These are phyloP conservation scores for Eulemur mongoz DNA, from an alignment of 2,797 vertebrate genomes.

Conservation along the genomic window DNA sequence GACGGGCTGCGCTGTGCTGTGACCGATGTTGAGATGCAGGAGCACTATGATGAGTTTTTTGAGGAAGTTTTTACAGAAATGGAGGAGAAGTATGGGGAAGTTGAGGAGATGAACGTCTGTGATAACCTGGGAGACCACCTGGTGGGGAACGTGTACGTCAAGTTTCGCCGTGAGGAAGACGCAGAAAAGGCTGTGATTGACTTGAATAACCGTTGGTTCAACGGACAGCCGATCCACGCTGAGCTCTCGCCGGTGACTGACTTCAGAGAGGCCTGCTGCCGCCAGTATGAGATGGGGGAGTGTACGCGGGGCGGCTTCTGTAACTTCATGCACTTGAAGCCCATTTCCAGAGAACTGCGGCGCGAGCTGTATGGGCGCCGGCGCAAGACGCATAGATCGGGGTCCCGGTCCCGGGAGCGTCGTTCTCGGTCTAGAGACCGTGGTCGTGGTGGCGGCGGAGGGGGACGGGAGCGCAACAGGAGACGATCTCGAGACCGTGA, in stretches of 20 bases:
- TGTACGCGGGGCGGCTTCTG: conserved; percentile 98
- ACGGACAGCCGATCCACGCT: conserved; percentile 95
- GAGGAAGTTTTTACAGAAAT: conserved; percentile 99
- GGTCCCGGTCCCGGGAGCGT: conserved; percentile 93
- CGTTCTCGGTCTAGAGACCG: conserved; percentile 94
- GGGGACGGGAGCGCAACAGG: conserved; percentile 92
- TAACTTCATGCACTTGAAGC: conserved; percentile 99
- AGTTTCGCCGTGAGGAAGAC: conserved; percentile 97
- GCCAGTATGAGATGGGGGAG: conserved; percentile 99
- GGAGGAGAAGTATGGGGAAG: conserved; percentile 99
- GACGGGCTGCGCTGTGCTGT: conserved; percentile 98
- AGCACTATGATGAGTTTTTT: conserved; percentile 99
- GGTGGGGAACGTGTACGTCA: conserved; percentile 98
- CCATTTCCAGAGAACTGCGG: conserved; percentile 97
- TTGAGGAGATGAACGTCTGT: conserved; percentile 99
- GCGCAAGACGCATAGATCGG: conserved; percentile 95
- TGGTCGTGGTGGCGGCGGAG: conserved; percentile 82
- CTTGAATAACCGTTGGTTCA: conserved; percentile 98
- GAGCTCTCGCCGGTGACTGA: conserved; percentile 96
- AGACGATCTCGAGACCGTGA: conserved; percentile 96
- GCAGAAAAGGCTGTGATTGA: conserved; percentile 98
- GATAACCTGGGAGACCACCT: conserved; percentile 98
- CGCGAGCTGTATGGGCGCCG: conserved; percentile 96
- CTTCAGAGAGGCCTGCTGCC: conserved; percentile 98
- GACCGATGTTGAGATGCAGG: conserved; percentile 99